These are phyloP conservation scores for Conger conger DNA, from an alignment of 2,113 vertebrate genomes.

Conservation along the genomic window DNA sequence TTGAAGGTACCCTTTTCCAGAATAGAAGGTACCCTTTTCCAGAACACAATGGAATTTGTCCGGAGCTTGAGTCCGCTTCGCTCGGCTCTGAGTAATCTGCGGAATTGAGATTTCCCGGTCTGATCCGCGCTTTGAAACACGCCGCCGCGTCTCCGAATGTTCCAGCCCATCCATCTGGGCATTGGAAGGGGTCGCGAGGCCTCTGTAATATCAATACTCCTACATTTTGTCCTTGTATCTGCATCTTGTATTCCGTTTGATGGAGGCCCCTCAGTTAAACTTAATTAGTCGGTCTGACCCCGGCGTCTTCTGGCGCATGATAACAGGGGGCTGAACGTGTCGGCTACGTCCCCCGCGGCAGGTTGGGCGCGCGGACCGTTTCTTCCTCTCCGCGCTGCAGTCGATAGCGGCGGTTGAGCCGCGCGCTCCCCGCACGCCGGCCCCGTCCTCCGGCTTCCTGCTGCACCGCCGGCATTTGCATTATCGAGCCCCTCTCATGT, in stretches of 20 bases:
- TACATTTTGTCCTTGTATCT: conserved; percentile 64
- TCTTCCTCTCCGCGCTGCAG: conserved; percentile 26
- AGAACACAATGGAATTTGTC: neutral
- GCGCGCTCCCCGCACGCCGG: conserved; percentile 14
- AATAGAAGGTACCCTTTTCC: neutral
- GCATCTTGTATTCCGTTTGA: conserved; percentile 72
- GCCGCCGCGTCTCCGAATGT: conserved; percentile 53
- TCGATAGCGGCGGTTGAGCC: conserved; percentile 27
- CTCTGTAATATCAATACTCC: conserved; percentile 63
- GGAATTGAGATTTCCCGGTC: neutral
- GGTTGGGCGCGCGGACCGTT: conserved; percentile 30
- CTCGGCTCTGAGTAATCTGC: neutral
- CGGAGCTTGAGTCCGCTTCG: neutral
- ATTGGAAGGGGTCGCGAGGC: conserved; percentile 49
- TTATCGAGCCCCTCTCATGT: conserved; percentile 35
- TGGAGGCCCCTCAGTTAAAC: conserved; percentile 51
- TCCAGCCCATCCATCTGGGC: conserved; percentile 52
- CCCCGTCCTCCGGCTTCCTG: conserved; percentile 15
- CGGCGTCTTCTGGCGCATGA: conserved; percentile 31
- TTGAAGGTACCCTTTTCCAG: neutral
- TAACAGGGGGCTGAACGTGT: conserved; percentile 14
- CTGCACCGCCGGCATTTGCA: conserved; percentile 39
- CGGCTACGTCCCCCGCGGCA: conserved; percentile 40
- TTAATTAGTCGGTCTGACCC: conserved; percentile 63
- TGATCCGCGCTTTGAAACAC: conserved; percentile 44